A percentile compares a stretch with the other conserved stretches of the same genome.
Evolutionary conservation across 2,113 vertebrate genomes (phyloP).

Genomic region (Tyto alba): DNA sequence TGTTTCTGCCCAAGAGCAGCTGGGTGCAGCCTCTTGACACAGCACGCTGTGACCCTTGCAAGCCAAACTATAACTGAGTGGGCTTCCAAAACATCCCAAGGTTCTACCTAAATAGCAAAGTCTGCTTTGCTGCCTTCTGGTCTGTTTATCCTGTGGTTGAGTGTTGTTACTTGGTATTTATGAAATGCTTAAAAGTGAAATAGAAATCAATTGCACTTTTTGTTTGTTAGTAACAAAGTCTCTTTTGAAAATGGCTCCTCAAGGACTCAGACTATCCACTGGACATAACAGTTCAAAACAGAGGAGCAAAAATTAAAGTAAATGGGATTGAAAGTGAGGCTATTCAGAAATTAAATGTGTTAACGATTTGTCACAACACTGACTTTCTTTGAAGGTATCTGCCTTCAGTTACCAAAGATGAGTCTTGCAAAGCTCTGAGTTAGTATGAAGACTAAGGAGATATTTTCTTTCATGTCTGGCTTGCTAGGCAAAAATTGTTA

Average conservation of each 20-base stretch:
- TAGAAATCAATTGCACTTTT: neutral
- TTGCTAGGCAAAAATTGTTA: neutral
- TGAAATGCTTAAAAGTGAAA: neutral
- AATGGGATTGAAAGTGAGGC: neutral
- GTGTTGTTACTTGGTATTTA: neutral
- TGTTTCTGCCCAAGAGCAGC: neutral
- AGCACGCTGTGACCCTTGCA: neutral
- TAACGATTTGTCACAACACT: neutral
- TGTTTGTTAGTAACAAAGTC: neutral
- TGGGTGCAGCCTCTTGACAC: accelerated
- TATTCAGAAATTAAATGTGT: neutral
- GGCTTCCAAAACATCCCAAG: neutral
- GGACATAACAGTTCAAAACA: neutral
- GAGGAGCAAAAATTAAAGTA: neutral
- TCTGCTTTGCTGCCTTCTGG: neutral
- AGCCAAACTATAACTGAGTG: neutral
- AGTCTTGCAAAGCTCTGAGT: neutral
- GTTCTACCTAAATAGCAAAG: neutral
- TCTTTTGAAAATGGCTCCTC: neutral
- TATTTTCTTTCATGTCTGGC: neutral
- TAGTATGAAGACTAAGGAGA: neutral
- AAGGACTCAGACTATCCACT: neutral
- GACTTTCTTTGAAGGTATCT: neutral
- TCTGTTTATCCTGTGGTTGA: neutral
- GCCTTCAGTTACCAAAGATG: neutral